Evolutionary conservation across 2,113 vertebrate species (phyloP), one percentile per base, ranked within the genome.

Genomic region (Microtus richardsoni): DNA sequence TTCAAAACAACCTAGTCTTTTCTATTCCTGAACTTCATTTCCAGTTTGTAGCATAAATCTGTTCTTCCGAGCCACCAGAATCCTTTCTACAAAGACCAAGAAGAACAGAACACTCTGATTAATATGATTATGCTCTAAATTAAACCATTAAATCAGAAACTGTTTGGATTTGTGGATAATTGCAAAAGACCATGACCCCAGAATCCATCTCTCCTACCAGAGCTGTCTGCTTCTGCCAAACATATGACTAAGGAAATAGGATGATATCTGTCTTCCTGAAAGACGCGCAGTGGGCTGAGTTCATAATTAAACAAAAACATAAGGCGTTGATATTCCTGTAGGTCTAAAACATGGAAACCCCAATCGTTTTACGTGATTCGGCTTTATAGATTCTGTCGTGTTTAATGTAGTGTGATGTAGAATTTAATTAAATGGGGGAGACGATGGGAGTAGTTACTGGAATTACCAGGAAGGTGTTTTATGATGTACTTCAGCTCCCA

Each of bases 101-200:
- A 90, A 74, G 91, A 96, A 97, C 93, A 96, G 97, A 93, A 92
- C 95, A 95, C 88, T 96, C 96, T 93, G 71, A 85, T 97, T 96
- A 96, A 97, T 92, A 41, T n/a, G 94, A 96, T 97, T 96, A 94
- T 60, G 33, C 39, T 95, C 73, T 89, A 97, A 96, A 96, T 97
- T 93, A 97, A 97, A 92, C 71, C 68, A 79, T 85, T 95, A 93
- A 64, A 85, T 97, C 92, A 94, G 92, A 95, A 97, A 78, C 58
- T 79, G 85, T 93, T 97, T 93, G 62, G 62, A 91, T 94, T 91
- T 97, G 88, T 89, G 92, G 92, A 80, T 74, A 96, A 88, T 80
- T 41, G 80, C 73, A 94, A 86, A 97, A 90, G 92, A 88, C 78
- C 90, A 96, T 79, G 94, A 96, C 88, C 95, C 88, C 93, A 94